These are phyloP conservation scores for Spialia ferax DNA, from an alignment of 2,888 invertebrate genomes.

Conservation along the genomic window DNA sequence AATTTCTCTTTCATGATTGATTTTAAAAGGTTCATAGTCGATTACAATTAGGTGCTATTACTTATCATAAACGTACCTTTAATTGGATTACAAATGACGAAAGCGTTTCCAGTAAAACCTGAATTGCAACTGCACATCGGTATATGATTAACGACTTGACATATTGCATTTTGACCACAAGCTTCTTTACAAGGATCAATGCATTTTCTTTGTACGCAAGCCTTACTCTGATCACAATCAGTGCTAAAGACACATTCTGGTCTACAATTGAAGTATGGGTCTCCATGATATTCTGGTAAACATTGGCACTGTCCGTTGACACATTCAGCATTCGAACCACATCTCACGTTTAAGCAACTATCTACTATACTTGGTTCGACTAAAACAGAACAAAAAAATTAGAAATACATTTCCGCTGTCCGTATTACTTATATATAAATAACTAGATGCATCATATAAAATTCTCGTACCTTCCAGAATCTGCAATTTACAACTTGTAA, in stretches of 20 bases:
- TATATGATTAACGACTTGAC: slow-evolving; percentile 89
- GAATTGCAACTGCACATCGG: slow-evolving; percentile 89
- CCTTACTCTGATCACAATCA: slow-evolving; percentile 89
- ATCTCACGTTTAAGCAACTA: slow-evolving; percentile 90
- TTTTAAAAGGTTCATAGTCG: too few species aligned
- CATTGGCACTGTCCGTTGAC: slow-evolving; percentile 90
- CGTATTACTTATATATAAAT: too few species aligned
- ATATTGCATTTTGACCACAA: slow-evolving; percentile 88
- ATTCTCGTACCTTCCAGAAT: slow-evolving; percentile 85
- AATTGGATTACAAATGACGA: slow-evolving; percentile 79
- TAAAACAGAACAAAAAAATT: slow-evolving; percentile 48
- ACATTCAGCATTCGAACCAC: slow-evolving; percentile 89
- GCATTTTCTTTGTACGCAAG: slow-evolving; percentile 92
- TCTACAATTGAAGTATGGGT: slow-evolving; percentile 91
- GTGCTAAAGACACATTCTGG: slow-evolving; percentile 93
- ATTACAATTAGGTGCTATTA: too few species aligned
- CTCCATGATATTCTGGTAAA: slow-evolving; percentile 90
- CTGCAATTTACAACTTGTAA: slow-evolving; percentile 85
- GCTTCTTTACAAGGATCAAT: slow-evolving; percentile 91
- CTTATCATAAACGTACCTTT: slow-evolving; percentile 81
- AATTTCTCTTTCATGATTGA: too few species aligned
- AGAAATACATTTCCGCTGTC: neutral
- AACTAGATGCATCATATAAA: too few species aligned
- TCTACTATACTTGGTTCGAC: slow-evolving; percentile 76
- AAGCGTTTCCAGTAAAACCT: slow-evolving; percentile 88